Percentiles rank a stretch among this genome's conserved stretches.
These are phyloP conservation scores for Fregata magnificens DNA, from an alignment of 2,113 vertebrate genomes.

Conservation along the genomic window DNA sequence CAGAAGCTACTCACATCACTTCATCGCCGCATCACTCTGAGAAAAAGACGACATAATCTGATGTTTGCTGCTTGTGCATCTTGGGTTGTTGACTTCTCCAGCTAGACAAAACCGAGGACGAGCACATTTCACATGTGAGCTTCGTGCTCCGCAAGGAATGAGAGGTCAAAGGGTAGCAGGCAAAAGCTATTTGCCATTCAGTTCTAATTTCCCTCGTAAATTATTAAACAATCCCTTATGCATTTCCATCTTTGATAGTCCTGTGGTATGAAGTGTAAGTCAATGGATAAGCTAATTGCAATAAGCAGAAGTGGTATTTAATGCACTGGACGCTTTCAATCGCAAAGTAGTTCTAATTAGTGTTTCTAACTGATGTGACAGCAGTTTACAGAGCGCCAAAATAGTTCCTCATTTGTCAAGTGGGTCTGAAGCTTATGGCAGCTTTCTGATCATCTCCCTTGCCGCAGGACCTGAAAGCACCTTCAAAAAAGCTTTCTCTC, in stretches of 20 bases:
- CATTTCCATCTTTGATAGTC: conserved; percentile 82
- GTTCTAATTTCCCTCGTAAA: conserved; percentile 80
- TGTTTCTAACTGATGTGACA: conserved; percentile 87
- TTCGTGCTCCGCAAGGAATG: neutral
- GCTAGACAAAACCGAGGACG: conserved; percentile 5
- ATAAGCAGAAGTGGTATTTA: conserved; percentile 91
- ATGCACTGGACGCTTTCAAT: conserved; percentile 84
- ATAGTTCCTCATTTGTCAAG: conserved; percentile 85
- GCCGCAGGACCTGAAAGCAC: conserved; percentile 80
- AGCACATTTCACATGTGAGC: neutral
- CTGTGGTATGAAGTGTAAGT: conserved; percentile 81
- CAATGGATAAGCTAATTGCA: conserved; percentile 92
- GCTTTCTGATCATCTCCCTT: conserved; percentile 86
- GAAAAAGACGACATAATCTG: neutral
- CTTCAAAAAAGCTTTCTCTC: conserved; percentile 83
- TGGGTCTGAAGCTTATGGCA: conserved; percentile 75
- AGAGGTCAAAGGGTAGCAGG: conserved; percentile 62
- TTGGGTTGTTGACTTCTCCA: neutral
- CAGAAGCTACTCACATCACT: neutral
- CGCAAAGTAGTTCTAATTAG: conserved; percentile 92
- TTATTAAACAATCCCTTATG: conserved; percentile 79
- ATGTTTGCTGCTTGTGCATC: neutral
- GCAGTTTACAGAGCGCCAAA: conserved; percentile 78
- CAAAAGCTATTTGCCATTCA: conserved; percentile 74
- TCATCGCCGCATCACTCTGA: neutral